Base-by-base conservation (phyloP, 2,113 vertebrate species). In the Propithecus coquereli region DNA sequence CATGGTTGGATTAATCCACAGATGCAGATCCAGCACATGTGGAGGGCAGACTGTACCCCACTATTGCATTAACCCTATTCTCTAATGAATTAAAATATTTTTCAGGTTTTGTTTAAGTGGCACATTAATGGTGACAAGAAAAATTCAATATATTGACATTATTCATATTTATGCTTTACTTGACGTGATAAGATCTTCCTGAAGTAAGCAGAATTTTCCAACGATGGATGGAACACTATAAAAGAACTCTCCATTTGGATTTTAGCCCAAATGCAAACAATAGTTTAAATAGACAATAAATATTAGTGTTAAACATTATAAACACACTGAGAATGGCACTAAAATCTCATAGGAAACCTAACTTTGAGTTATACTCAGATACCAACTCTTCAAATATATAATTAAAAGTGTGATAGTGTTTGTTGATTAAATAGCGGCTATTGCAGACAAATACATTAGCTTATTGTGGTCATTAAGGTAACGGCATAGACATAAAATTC, bases 351-450 rank as follows among this genome's bases (percentile, higher is more conserved):
- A 91, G 82, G 71, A 80, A 98, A 96, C 80, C 59, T 77, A 45
- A 57, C 73, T 96, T 91, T 97, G 70, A 97, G 92, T 97, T 97
- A 80, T 74, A 95, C 85, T 89, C 50, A 94, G 30, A 65, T 91
- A 52, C 32, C 95, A 22, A 87, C 20, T 87, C 70, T 98, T 97
- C 94, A 98, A 98, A 96, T 90, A 95, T 90, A 94, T 98, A 98
- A 98, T 98, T 98, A 97, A 97, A 98, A 98, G 71, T 70, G 86
- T 74, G 92, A 97, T 97, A 89, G 77, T 87, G 40, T 90, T 94
- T 85, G 61, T 76, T 45, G 22, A 52, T 83, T 79, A 91, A 94
- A 32, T 68, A 87, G 1, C 59, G 13, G 14, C 1, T 27, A 86
- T 73, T 73, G 14, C 18, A 54, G 37, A 40, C 5, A 94, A 83